Percentiles rank a stretch among this genome's conserved stretches.
Conservation (phyloP, 2,113 vertebrate species). For the Antechinus flavipes region DNA sequence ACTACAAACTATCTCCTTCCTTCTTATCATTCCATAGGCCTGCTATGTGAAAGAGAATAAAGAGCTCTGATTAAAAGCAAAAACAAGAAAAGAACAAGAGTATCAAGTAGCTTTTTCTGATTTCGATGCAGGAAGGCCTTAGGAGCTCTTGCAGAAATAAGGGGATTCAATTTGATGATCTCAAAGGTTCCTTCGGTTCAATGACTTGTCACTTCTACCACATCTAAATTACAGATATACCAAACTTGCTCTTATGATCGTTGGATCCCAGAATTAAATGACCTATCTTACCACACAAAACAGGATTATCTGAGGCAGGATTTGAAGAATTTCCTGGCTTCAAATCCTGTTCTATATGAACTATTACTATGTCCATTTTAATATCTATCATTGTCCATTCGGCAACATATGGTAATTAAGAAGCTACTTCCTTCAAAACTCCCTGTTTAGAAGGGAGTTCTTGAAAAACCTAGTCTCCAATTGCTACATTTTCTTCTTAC, state of each 20-base stretch:
- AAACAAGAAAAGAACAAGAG: not conserved
- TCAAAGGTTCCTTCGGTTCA: not conserved
- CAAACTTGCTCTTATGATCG: not conserved
- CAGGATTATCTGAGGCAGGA: not conserved
- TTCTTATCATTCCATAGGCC: not conserved
- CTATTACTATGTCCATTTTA: rapidly evolving
- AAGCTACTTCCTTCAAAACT: slow-evolving; percentile 14
- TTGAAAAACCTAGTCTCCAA: not conserved
- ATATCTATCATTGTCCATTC: not conserved
- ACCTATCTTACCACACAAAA: not conserved
- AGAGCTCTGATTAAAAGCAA: not conserved
- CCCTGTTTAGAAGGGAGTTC: not conserved
- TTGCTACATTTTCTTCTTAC: not conserved
- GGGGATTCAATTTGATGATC: not conserved
- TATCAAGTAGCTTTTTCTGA: not conserved
- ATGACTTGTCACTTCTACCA: not conserved
- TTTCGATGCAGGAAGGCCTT: not conserved
- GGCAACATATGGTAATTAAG: not conserved
- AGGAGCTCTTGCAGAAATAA: not conserved
- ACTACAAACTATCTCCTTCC: not conserved
- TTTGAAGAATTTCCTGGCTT: rapidly evolving
- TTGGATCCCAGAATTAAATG: not conserved
- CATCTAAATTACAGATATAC: not conserved
- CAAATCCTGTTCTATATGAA: rapidly evolving
- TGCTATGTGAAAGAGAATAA: not conserved